Base-by-base conservation (phyloP, 1,140 invertebrate genomes). In the Dendroctonus ponderosae region DNA sequence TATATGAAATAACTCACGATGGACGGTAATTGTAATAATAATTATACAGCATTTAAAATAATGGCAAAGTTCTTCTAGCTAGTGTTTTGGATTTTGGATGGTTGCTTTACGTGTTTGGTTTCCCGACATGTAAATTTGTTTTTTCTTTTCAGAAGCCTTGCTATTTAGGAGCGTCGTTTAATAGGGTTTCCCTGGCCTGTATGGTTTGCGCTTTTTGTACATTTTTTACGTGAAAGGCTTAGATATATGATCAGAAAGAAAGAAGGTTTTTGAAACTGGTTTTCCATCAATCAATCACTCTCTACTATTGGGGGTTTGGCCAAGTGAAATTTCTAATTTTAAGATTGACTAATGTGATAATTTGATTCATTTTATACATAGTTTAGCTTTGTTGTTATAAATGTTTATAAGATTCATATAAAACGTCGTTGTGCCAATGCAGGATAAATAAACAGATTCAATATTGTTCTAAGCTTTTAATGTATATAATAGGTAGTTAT, bases 61-160 rank as follows among this genome's bases (percentile, higher is more conserved):
- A 46, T 46, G 12, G 8, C 4, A 12, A 12, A 11, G 8, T 46
- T 46, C 12, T 46, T 46, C 8, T 46, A 46, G 12, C 43, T 46
- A 46, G 43, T 46, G 12, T 46, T 46, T 46, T 46, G 44, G 44
- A 46, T 46, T 46, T 46, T 46, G 44, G 44, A 46, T 9, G 12
- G 12, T 46, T 9, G 44, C 44, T 46, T 46, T 4, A 46, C 9
- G 44, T 46, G 44, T 46, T 46, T 12, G 44, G 8, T 12, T 11
- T 4, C 44, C 8, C 4, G 3, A 9, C 44, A 46, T 5, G 7
- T 54, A 39, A 54, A 43, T 38, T 43, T 43, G 12, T 43, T 43
- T 56, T 58, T 12, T 60, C 15, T 57, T 60, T 60, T 60, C 58
- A 60, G 58, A 60, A 60, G 39, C 58, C 58, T 60, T 60, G 58